Conservation (phyloP, 2,888 invertebrate genomes). For the Cryptus viduatorius region DNA sequence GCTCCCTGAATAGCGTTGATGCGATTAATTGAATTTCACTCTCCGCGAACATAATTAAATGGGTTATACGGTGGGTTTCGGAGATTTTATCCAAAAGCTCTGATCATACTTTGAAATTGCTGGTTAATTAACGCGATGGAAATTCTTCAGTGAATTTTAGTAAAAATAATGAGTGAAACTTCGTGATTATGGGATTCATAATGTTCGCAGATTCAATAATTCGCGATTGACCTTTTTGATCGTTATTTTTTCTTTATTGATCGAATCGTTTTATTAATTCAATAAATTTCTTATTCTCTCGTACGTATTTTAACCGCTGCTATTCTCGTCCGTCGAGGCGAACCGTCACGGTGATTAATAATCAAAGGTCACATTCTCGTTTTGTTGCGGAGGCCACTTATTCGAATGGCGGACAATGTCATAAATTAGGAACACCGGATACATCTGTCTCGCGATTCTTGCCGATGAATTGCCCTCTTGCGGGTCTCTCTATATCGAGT, state of each 20-base stretch:
- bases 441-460: not conserved
- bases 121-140: not conserved
- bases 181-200: too few species aligned
- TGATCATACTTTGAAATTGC: slow-evolving; percentile 12
- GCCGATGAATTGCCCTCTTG: not conserved
- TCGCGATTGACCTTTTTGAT: too few species aligned
- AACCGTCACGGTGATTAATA: not conserved
- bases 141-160: not conserved
- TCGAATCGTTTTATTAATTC: not conserved
- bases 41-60: not conserved
- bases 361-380: slow-evolving; percentile 9
- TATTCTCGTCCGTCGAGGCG: slow-evolving; percentile 3
- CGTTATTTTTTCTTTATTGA: too few species aligned
- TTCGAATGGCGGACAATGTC: not conserved
- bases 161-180: too few species aligned
- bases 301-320: not conserved
- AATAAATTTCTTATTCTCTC: slow-evolving; percentile 6
- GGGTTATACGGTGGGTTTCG: not conserved
- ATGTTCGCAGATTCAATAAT: too few species aligned
- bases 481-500: not conserved
- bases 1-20: not conserved
- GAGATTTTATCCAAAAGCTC: slow-evolving; percentile 20
- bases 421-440: not conserved
- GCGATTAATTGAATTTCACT: slow-evolving; percentile 30
- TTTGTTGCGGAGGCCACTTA: not conserved